phyloP scores from a whole-genome alignment of 2,888 invertebrate genomes.

The Hypercompe scribonia region DNA sequence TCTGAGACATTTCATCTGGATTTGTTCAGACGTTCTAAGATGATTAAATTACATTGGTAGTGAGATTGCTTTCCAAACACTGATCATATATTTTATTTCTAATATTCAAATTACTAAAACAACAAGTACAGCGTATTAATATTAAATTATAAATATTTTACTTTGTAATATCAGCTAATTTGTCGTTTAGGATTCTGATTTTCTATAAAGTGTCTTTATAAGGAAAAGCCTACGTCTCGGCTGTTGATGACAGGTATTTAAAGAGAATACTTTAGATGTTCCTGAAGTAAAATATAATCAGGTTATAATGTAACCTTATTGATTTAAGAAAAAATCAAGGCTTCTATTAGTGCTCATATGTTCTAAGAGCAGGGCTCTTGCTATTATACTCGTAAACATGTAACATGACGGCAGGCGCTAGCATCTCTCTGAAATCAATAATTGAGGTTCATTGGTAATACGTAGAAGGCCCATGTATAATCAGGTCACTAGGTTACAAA shows the following conservation, averaged over 20 bases:
- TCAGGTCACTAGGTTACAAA: conserved; percentile 2
- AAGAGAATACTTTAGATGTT: not conserved
- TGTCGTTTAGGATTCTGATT: not conserved
- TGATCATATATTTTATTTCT: not conserved
- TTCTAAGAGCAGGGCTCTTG: not conserved
- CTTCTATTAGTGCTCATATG: not conserved
- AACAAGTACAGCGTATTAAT: too few relatives aligned
- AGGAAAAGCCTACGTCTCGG: too few relatives aligned
- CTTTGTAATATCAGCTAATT: not conserved
- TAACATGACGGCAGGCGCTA: not conserved
- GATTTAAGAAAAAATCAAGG: not conserved
- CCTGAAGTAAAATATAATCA: not conserved
- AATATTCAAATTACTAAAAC: not conserved
- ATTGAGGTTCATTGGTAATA: conserved; percentile 17
- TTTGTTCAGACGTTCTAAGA: too few relatives aligned
- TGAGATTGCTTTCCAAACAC: not conserved
- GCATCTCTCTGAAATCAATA: conserved; percentile 8
- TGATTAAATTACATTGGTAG: too few relatives aligned
- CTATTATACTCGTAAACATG: not conserved
- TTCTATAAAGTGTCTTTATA: not conserved
- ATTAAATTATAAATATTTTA: too few relatives aligned
- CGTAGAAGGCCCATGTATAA: conserved; percentile 4
- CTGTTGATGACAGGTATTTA: too few relatives aligned
- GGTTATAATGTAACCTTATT: not conserved
- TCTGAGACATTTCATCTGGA: too few relatives aligned